Conservation (phyloP, 2,888 invertebrate species). For the Callosobruchus maculatus region DNA sequence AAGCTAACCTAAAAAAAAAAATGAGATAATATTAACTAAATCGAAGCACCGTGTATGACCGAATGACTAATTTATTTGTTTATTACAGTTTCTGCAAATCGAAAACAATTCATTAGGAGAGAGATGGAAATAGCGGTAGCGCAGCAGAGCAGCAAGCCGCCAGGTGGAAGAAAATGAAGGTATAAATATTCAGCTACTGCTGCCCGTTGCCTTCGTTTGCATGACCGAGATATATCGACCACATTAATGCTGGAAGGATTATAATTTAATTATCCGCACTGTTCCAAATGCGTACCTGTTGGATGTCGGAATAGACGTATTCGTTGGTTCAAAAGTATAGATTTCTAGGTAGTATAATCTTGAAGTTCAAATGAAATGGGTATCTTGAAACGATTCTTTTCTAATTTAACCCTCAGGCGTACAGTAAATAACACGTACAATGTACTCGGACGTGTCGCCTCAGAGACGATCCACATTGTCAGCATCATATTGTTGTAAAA, state of each 20-base stretch:
- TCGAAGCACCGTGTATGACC: not conserved
- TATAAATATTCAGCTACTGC: not conserved
- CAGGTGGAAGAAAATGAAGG: not conserved
- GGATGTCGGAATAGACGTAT: not conserved
- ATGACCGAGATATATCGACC: not conserved
- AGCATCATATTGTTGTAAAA: too few relatives aligned
- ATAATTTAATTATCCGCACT: not conserved
- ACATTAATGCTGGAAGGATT: not conserved
- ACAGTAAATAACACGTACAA: too few relatives aligned
- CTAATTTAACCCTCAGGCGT: too few relatives aligned
- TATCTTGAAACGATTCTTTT: too few relatives aligned
- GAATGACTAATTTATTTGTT: not conserved
- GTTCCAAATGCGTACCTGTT: not conserved
- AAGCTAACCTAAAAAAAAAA: too few relatives aligned
- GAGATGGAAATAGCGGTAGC: not conserved
- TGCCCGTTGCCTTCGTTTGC: not conserved
- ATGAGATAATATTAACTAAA: too few relatives aligned
- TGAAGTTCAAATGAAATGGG: too few relatives aligned
- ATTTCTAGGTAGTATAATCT: too few relatives aligned
- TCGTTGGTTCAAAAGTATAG: too few relatives aligned
- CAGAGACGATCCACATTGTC: too few relatives aligned
- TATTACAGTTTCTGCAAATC: not conserved
- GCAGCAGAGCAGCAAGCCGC: not conserved
- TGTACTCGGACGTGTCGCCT: too few relatives aligned
- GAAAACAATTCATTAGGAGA: not conserved